These are phyloP conservation scores for Furnarius figulus DNA, from an alignment of 2,113 vertebrate genomes.

Conservation along the genomic window DNA sequence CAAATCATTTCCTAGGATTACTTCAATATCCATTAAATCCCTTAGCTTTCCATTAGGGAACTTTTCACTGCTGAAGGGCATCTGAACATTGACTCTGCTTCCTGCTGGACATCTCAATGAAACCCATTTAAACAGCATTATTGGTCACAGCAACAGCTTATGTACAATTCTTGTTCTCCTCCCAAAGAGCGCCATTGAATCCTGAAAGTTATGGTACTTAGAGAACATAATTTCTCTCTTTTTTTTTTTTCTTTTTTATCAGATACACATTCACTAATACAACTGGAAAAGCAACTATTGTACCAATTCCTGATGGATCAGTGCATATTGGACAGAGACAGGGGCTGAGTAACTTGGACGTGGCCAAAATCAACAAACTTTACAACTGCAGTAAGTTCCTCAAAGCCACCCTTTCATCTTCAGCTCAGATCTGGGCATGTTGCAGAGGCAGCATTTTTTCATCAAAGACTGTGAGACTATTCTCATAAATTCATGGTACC, in stretches of 20 bases:
- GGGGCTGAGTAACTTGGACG: conserved; percentile 78
- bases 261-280: conserved; percentile 82
- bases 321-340: conserved; percentile 81
- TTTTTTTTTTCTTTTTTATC: background rate
- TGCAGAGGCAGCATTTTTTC: background rate
- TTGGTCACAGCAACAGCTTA: background rate
- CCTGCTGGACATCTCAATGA: background rate
- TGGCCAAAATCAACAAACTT: conserved; percentile 83
- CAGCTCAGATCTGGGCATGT: background rate
- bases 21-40: background rate
- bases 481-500: background rate
- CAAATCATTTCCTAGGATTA: background rate
- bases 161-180: background rate
- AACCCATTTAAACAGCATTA: background rate
- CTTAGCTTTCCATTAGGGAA: background rate
- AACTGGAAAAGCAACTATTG: conserved; percentile 80
- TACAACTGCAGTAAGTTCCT: conserved; percentile 78
- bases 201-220: background rate
- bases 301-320: conserved; percentile 79
- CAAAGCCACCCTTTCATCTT: background rate
- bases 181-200: background rate
- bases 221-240: background rate
- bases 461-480: background rate
- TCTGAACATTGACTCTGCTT: background rate
- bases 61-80: background rate